A percentile compares a stretch with the other conserved stretches of the same genome.
These are phyloP conservation scores for Melitaea athalia DNA, from an alignment of 2,888 invertebrate genomes.

Conservation along the genomic window DNA sequence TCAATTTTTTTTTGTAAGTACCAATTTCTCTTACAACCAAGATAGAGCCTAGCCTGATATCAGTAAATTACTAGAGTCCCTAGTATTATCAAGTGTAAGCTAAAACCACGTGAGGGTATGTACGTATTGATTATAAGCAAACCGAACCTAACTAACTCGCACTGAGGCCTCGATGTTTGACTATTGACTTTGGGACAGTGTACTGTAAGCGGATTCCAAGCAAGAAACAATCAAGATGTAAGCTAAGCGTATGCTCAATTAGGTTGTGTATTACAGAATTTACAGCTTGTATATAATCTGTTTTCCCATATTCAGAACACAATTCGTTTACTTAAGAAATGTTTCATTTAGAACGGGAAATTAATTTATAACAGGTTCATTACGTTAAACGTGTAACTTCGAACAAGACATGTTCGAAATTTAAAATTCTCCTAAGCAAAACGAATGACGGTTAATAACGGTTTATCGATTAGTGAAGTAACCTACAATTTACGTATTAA, in stretches of 20 bases:
- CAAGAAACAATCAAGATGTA: constrained; percentile 37
- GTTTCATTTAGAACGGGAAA: no score
- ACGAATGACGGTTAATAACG: no score
- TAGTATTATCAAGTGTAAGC: constrained; percentile 20
- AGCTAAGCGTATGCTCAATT: constrained; percentile 18
- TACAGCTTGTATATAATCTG: no score
- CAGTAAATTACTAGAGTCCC: constrained; percentile 20
- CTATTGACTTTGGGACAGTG: constrained; percentile 38
- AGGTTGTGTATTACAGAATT: no score
- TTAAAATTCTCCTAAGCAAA: no score
- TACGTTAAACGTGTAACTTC: no score
- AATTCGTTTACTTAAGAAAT: no score
- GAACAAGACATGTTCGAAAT: no score
- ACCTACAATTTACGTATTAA: no score
- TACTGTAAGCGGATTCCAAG: constrained; percentile 35
- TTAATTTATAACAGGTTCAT: no score
- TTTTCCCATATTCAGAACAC: no score
- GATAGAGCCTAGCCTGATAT: constrained; percentile 29
- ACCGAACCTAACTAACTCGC: constrained; percentile 38
- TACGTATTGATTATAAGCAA: constrained; percentile 37
- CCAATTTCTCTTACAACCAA: constrained; percentile 16
- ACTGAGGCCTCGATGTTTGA: constrained; percentile 37
- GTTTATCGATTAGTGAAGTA: no score
- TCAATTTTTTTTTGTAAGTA: neutral
- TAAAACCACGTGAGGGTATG: constrained; percentile 32